Evolutionary conservation across 1,140 invertebrate species (phyloP).

Genomic region (Andricus grossulariae): DNA sequence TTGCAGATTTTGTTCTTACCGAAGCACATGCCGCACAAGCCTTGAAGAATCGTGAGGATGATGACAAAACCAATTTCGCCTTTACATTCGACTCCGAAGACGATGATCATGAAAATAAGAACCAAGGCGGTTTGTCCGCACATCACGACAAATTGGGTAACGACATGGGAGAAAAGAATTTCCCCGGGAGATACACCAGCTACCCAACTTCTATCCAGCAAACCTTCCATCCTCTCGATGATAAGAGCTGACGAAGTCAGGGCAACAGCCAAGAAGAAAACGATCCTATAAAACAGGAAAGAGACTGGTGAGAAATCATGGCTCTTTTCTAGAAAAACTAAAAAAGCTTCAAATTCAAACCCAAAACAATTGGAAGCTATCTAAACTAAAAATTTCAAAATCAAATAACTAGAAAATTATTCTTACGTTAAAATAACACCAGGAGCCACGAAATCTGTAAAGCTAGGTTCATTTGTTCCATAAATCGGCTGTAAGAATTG

Average conservation of each 20-base stretch:
- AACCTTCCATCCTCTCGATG: conserved; percentile 91
- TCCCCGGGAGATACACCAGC: conserved; percentile 91
- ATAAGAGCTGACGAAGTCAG: conserved; percentile 94
- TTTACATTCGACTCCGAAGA: conserved; percentile 90
- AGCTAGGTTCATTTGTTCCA: conserved; percentile 89
- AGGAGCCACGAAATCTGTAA: conserved; percentile 96
- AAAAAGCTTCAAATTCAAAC: conserved; percentile 15
- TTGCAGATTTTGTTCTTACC: conserved; percentile 72
- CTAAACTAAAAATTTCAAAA: not conserved
- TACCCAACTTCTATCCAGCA: conserved; percentile 93
- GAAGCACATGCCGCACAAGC: conserved; percentile 96
- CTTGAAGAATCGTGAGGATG: conserved; percentile 89
- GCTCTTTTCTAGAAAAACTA: not conserved
- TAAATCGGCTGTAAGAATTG: conserved; percentile 91
- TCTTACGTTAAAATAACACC: conserved; percentile 94
- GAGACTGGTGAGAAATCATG: not conserved
- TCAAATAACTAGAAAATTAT: not conserved
- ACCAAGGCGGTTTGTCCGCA: conserved; percentile 92
- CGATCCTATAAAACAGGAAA: conserved; percentile 82
- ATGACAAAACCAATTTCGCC: conserved; percentile 91
- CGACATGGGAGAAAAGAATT: conserved; percentile 93
- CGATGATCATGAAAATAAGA: conserved; percentile 92
- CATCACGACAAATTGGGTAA: conserved; percentile 96
- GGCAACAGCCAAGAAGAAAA: conserved; percentile 95
- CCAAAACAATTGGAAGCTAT: not conserved